A percentile compares a stretch with the other conserved stretches of the same genome.
Conservation (phyloP, 2,888 invertebrate genomes). For the Ormia ochracea region DNA sequence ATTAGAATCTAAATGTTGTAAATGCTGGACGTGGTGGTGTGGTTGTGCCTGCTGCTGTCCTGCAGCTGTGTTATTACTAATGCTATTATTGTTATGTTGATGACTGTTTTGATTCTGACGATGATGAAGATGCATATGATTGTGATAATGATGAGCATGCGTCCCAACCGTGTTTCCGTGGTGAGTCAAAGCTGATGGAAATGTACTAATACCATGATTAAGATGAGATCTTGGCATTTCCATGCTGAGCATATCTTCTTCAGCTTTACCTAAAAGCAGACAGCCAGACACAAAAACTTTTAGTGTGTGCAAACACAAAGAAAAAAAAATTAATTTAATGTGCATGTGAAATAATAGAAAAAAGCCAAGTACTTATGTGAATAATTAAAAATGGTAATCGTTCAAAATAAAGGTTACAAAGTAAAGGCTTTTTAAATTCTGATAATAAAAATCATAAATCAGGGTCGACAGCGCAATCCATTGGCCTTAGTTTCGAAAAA, state of each 20-base stretch:
- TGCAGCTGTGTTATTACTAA: conserved; percentile 5
- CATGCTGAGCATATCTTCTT: conserved; percentile 62
- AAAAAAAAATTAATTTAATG: too few species aligned
- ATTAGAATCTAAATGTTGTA: conserved; percentile 47
- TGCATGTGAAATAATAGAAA: too few species aligned
- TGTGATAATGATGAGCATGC: conserved; percentile 35
- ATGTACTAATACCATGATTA: conserved; percentile 36
- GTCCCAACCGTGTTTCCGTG: conserved; percentile 37
- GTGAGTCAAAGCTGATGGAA: conserved; percentile 40
- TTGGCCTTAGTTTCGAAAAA: too few species aligned
- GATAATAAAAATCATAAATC: too few species aligned
- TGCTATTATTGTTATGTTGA: conserved; percentile 25
- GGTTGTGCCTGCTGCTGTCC: conserved; percentile 28
- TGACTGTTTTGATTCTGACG: conserved; percentile 45
- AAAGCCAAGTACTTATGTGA: too few species aligned
- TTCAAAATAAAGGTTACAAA: too few species aligned
- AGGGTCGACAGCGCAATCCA: too few species aligned
- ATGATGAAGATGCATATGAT: conserved; percentile 42
- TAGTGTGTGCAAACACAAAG: too few species aligned
- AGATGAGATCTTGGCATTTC: conserved; percentile 58
- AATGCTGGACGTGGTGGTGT: conserved; percentile 35
- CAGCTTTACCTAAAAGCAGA: conserved; percentile 34
- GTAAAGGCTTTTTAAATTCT: too few species aligned
- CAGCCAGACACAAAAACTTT: too few species aligned
- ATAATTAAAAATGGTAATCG: too few species aligned